Evolutionary conservation across 2,888 invertebrate genomes (phyloP).

Genomic region (Ectemnius continuus): DNA sequence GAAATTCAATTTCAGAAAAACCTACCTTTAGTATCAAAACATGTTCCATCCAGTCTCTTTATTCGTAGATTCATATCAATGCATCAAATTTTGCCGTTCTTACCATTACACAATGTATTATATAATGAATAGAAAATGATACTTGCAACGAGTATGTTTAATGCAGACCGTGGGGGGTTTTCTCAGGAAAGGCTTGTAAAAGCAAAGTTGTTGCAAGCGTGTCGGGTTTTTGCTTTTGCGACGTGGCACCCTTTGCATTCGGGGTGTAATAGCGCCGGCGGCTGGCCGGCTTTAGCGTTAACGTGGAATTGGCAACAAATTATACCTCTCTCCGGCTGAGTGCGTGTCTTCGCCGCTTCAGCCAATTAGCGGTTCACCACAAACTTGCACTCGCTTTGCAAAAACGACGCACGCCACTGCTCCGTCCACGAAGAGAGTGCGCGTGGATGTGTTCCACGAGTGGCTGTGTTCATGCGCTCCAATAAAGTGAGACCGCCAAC

Average conservation of each 20-base stretch:
- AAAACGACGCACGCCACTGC: slow-evolving; percentile 16
- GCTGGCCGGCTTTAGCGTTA: slow-evolving; percentile 49
- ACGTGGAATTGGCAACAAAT: slow-evolving; percentile 74
- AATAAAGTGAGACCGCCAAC: too few relatives aligned
- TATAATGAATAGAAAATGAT: too few relatives aligned
- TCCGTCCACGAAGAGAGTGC: not conserved
- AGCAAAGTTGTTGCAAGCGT: not conserved
- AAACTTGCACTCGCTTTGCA: slow-evolving; percentile 47
- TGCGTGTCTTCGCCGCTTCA: slow-evolving; percentile 57
- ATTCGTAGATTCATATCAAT: too few relatives aligned
- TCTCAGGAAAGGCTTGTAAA: slow-evolving; percentile 27
- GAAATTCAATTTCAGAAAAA: too few relatives aligned
- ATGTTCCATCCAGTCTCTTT: too few relatives aligned
- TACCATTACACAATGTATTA: too few relatives aligned
- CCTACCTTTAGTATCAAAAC: too few relatives aligned
- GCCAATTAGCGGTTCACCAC: slow-evolving; percentile 71
- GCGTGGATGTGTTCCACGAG: too few relatives aligned
- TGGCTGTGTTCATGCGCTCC: too few relatives aligned
- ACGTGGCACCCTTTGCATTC: slow-evolving; percentile 6
- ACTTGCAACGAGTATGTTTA: not conserved
- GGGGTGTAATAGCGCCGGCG: slow-evolving; percentile 1
- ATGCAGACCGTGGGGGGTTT: slow-evolving; percentile 32
- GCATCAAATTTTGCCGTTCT: too few relatives aligned
- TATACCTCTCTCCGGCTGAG: slow-evolving; percentile 54
- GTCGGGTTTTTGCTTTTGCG: slow-evolving; percentile 9